Percentiles rank a stretch among this genome's conserved stretches.
These are phyloP conservation scores for Calonectris borealis DNA, from an alignment of 2,113 vertebrate genomes.

Conservation along the genomic window DNA sequence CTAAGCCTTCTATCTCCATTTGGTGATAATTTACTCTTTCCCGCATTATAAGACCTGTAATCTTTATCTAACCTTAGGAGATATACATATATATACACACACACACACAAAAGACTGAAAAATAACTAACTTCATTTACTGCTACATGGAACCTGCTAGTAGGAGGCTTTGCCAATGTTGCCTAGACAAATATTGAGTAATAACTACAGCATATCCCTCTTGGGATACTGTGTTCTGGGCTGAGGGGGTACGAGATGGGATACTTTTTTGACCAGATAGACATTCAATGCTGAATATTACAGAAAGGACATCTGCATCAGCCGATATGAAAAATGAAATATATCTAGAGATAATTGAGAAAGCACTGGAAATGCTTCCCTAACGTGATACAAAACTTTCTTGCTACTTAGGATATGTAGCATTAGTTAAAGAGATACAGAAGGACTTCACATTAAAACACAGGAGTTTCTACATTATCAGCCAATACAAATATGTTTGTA, in stretches of 20 bases:
- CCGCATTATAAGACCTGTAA: not conserved
- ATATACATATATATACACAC: not conserved
- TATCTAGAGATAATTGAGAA: not conserved
- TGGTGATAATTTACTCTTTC: not conserved
- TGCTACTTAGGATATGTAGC: not conserved
- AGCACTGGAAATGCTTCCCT: not conserved
- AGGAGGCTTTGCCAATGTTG: not conserved
- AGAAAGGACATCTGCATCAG: not conserved
- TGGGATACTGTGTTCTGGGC: no score
- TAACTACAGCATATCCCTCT: not conserved
- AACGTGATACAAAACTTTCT: not conserved
- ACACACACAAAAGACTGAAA: not conserved
- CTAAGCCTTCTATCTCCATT: not conserved
- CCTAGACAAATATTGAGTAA: not conserved
- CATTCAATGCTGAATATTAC: not conserved
- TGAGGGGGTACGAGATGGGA: not conserved
- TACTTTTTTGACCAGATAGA: not conserved
- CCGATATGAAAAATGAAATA: not conserved
- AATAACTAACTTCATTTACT: not conserved
- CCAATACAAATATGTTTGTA: not conserved
- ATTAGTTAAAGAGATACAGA: not conserved
- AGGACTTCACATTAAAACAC: not conserved
- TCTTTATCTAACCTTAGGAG: not conserved
- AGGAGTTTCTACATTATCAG: not conserved
- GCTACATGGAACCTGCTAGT: not conserved